Percentiles rank a stretch among this genome's conserved stretches.
These are phyloP conservation scores for Rostratula benghalensis DNA, from an alignment of 2,113 vertebrate genomes.

Conservation along the genomic window DNA sequence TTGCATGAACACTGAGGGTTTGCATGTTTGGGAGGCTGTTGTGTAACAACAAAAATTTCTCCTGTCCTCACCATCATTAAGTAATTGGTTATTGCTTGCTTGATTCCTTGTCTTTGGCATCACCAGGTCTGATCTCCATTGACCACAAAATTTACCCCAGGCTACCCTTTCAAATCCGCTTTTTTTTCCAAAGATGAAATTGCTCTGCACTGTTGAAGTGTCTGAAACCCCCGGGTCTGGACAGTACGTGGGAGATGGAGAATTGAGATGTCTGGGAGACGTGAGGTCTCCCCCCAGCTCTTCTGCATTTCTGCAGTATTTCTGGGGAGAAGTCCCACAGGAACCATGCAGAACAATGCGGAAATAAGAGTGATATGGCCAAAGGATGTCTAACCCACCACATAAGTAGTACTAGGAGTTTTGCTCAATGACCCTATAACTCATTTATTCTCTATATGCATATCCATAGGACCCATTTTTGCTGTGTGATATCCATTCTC, in stretches of 20 bases:
- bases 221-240: neutral
- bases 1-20: neutral
- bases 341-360: neutral
- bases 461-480: neutral
- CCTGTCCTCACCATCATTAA: neutral
- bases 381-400: neutral
- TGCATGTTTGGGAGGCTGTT: neutral
- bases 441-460: neutral
- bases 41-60: neutral
- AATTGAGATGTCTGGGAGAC: neutral
- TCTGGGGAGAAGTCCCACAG: neutral
- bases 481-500: neutral
- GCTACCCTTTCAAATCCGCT: neutral
- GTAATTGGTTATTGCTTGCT: neutral
- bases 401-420: neutral
- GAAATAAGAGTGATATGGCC: neutral
- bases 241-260: rapidly evolving
- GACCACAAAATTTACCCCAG: neutral
- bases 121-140: neutral
- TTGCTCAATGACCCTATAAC: neutral
- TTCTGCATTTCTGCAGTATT: neutral
- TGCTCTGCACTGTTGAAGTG: neutral
- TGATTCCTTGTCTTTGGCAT: neutral
- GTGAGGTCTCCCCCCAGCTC: rapidly evolving
- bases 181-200: neutral